Evolutionary conservation across 2,113 vertebrate species (phyloP), one percentile per base, ranked within the genome.

Genomic region (Greenwoodochromis staneri): DNA sequence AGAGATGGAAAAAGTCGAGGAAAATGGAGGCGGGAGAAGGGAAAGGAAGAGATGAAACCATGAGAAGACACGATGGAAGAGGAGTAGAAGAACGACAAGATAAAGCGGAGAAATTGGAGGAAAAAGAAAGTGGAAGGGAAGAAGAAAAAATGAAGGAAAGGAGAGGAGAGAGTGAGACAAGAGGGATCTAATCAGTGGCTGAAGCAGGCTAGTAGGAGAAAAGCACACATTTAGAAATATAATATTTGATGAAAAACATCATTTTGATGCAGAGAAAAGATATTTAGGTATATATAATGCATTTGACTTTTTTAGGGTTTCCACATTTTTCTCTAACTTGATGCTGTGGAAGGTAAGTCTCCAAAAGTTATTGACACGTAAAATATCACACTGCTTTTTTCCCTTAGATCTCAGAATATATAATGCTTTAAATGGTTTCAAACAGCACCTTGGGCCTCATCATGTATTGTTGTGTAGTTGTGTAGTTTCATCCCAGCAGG

Each of bases 41-140:
- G 57, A 66, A 81, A 29, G 36, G 80, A 73, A 84, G 40, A 82
- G 53, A 78, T 73, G 11, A 81, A 49, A 78, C 84, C 13, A 47
- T 13, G 31, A 80, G 57, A 96, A 93, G 93, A 95, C 42, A 85
- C 82, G 36, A 69, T 59, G 55, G 53, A 49, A 80, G 95, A 95
- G 19, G 21, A 78, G 59, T 2, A 55, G 10, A 54, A 36, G 42
- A 87, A 80, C 7, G 14, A 6, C 24, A 83, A 17, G 27, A 80
- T 34, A 82, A 59, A 78, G 6, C 1, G 34, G 16, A 85, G n/a
- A 47, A 83, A 71, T n/a, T 1, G 42, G 2, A 8, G 80, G 24
- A 47, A 17, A 59, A 24, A 9, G 31, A 47, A 71, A 53, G 6
- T 54, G 45, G 3, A 73, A 8, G 9, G 63, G 49, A 27, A 24